Percentiles rank a stretch among this genome's conserved stretches.
Evolutionary conservation across 37 sponge, comb jelly and placozoan genomes (phyloP).

Genomic region (Halisarca cf. caerulea): DNA sequence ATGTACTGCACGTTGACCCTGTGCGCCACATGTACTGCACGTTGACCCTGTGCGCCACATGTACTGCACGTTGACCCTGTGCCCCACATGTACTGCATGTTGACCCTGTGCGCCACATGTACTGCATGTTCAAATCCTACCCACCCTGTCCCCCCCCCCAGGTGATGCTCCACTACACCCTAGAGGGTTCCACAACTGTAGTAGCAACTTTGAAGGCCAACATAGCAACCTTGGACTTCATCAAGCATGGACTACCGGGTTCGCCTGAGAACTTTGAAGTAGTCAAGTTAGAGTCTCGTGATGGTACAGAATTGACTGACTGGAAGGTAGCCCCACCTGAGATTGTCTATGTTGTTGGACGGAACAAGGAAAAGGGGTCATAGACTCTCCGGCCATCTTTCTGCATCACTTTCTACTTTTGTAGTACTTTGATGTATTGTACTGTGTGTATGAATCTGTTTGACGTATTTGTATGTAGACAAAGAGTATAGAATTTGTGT

Average conservation of each 20-base stretch:
- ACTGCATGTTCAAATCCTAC: too few species aligned
- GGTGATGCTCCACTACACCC: slow-evolving; percentile 78
- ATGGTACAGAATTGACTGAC: slow-evolving; percentile 59
- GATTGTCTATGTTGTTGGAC: slow-evolving; percentile 70
- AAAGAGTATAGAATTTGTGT: too few species aligned
- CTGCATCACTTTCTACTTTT: too few species aligned
- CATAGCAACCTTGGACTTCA: slow-evolving; percentile 63
- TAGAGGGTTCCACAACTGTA: slow-evolving; percentile 60
- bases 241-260: slow-evolving; percentile 66
- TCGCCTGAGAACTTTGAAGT: slow-evolving; percentile 57
- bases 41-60: too few species aligned
- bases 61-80: too few species aligned
- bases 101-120: too few species aligned
- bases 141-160: slow-evolving; percentile 3
- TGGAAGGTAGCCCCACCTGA: slow-evolving; percentile 50
- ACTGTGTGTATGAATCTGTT: too few species aligned
- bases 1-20: too few species aligned
- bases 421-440: too few species aligned
- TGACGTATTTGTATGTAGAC: too few species aligned
- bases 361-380: slow-evolving; percentile 19
- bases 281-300: slow-evolving; percentile 39
- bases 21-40: too few species aligned
- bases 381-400: neutral
- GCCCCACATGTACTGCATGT: too few species aligned
- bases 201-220: slow-evolving; percentile 60